These are phyloP conservation scores for Sclerurus mexicanus DNA, from an alignment of 2,113 vertebrate genomes.

Conservation along the genomic window DNA sequence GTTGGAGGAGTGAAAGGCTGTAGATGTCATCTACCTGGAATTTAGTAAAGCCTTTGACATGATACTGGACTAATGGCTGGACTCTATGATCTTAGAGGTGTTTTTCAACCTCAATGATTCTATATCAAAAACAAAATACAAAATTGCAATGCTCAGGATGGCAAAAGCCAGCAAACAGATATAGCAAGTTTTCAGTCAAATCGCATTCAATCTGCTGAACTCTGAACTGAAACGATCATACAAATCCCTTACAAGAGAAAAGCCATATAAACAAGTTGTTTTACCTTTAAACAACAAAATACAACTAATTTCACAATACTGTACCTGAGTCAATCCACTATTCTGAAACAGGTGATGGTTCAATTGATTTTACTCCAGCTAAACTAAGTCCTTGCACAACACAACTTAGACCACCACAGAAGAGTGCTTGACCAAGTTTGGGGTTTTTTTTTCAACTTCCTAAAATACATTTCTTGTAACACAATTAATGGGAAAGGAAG, in stretches of 20 bases:
- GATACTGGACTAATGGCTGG: too few relatives aligned
- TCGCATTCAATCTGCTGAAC: background rate
- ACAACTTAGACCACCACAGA: background rate
- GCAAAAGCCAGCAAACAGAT: background rate
- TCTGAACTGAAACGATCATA: background rate
- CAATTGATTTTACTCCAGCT: background rate
- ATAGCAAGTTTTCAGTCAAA: background rate
- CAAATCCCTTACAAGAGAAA: background rate
- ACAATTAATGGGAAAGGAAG: background rate
- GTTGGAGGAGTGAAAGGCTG: background rate
- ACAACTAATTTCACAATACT: background rate
- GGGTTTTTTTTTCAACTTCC: background rate
- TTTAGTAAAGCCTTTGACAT: background rate
- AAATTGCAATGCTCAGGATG: background rate
- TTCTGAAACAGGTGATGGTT: background rate
- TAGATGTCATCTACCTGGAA: too few relatives aligned
- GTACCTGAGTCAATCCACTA: background rate
- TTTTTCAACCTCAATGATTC: background rate
- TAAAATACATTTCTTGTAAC: background rate
- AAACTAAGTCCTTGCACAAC: background rate
- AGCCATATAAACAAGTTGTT: background rate
- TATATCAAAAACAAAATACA: background rate
- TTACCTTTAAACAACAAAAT: background rate
- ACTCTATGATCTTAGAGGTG: too few relatives aligned
- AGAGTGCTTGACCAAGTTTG: background rate